Evolutionary conservation across 2,113 vertebrate species (phyloP).

Genomic region (Proterorhinus semilunaris): DNA sequence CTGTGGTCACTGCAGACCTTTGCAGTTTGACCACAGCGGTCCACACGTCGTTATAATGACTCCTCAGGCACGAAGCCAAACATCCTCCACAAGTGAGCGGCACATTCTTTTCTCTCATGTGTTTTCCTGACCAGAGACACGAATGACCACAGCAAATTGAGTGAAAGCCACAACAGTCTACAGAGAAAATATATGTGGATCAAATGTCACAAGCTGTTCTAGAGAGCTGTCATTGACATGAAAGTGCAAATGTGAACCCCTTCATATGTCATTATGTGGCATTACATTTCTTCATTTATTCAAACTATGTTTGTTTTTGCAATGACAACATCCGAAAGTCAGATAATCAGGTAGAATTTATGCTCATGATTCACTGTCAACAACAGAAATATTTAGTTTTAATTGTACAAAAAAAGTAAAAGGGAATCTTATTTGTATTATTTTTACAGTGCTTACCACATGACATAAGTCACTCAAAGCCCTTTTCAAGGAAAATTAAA

Average conservation of each 20-base stretch:
- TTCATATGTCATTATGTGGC: not conserved
- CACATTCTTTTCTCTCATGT: constrained; percentile 49
- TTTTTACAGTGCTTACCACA: too few species aligned
- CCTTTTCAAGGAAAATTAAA: too few species aligned
- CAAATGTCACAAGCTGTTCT: constrained; percentile 45
- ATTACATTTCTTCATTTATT: too few species aligned
- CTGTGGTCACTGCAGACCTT: constrained; percentile 61
- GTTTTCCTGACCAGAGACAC: constrained; percentile 35
- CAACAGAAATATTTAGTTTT: too few species aligned
- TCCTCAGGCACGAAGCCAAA: constrained; percentile 61
- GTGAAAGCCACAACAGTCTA: constrained; percentile 13
- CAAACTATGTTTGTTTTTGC: too few species aligned
- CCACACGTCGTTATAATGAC: constrained; percentile 68
- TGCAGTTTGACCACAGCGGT: constrained; percentile 56
- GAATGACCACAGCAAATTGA: constrained; percentile 41
- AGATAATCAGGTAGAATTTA: too few species aligned
- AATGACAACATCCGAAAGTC: too few species aligned
- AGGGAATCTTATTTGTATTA: too few species aligned
- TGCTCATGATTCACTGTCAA: too few species aligned
- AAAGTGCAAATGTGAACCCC: not conserved
- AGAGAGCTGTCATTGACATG: constrained; percentile 27
- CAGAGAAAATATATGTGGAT: constrained; percentile 1
- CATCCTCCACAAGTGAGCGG: constrained; percentile 56
- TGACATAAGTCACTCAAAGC: too few species aligned
- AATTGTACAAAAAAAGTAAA: too few species aligned